Conservation (phyloP, 2,113 vertebrate species). For the Bubo scandiacus region DNA sequence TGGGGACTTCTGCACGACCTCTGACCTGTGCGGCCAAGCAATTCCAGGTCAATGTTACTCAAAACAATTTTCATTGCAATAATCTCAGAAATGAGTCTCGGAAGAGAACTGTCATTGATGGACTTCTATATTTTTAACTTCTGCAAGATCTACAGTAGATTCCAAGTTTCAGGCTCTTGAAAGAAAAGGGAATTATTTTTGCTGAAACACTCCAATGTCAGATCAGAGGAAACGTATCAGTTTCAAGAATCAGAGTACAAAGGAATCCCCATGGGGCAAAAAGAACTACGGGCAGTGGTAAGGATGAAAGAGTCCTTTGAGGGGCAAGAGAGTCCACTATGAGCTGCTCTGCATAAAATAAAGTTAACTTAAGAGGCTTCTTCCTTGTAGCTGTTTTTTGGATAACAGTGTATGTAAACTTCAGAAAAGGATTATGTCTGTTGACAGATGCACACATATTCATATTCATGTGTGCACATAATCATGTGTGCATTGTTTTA, state of each 20-base stretch:
- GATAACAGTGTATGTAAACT: not conserved
- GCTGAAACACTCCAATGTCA: constrained; percentile 35
- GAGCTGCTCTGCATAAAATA: not conserved
- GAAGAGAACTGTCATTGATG: not conserved
- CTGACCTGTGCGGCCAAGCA: not conserved
- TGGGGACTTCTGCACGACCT: not conserved
- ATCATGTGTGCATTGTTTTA: not conserved
- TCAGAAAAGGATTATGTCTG: constrained; percentile 4
- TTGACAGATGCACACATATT: not conserved
- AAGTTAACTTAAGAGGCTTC: constrained; percentile 1
- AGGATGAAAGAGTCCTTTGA: constrained; percentile 34
- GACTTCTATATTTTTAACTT: not conserved
- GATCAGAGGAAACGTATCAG: constrained; percentile 28
- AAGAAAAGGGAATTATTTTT: constrained; percentile 43
- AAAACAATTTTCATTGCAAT: not conserved
- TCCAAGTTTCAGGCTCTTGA: constrained; percentile 23
- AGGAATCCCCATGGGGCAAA: constrained; percentile 7
- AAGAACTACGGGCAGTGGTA: not conserved
- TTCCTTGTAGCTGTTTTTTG: constrained; percentile 6
- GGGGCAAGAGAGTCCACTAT: constrained; percentile 31
- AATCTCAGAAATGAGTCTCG: not conserved
- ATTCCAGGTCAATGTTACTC: not conserved
- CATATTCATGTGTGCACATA: not conserved
- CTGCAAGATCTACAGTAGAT: not conserved
- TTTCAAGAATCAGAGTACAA: constrained; percentile 44